These are phyloP conservation scores for Caenorhabditis sp. DNA, from an alignment of 2,888 invertebrate species.

Conservation along the genomic window DNA sequence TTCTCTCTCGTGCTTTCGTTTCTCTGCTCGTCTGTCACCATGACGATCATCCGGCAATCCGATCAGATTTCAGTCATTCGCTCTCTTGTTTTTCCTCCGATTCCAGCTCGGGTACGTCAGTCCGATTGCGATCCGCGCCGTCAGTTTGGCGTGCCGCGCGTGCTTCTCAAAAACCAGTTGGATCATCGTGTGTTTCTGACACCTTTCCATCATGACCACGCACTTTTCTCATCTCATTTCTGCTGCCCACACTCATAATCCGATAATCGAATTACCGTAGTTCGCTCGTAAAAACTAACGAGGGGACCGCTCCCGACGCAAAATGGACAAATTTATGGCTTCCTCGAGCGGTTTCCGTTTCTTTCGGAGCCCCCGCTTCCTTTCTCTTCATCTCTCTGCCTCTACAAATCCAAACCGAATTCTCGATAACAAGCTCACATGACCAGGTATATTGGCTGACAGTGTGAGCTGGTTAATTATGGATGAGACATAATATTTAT, in stretches of 20 bases:
- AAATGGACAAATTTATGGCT: constrained; percentile 42
- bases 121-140: background rate
- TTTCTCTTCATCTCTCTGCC: background rate
- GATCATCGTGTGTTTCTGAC: constrained; percentile 40
- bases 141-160: background rate
- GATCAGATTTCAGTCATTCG: constrained; percentile 13
- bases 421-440: constrained; percentile 7
- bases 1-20: constrained; percentile 2
- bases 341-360: constrained; percentile 7
- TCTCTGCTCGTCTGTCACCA: constrained; percentile 7
- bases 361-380: constrained; percentile 5
- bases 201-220: constrained; percentile 5
- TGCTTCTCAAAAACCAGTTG: constrained; percentile 24
- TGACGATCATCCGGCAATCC: constrained; percentile 33
- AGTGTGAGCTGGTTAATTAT: constrained; percentile 37
- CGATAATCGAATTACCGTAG: constrained; percentile 45
- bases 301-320: constrained; percentile 13
- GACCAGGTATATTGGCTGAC: constrained; percentile 24
- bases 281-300: constrained; percentile 37
- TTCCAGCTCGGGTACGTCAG: constrained; percentile 18
- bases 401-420: constrained; percentile 1
- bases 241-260: constrained; percentile 28
- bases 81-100: background rate
- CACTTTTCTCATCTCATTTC: background rate
- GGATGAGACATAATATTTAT: constrained; percentile 44